Evolutionary conservation across 1,140 invertebrate genomes (phyloP), one percentile per base, ranked within the genome.

Genomic region (Rhagoletis pomonella): DNA sequence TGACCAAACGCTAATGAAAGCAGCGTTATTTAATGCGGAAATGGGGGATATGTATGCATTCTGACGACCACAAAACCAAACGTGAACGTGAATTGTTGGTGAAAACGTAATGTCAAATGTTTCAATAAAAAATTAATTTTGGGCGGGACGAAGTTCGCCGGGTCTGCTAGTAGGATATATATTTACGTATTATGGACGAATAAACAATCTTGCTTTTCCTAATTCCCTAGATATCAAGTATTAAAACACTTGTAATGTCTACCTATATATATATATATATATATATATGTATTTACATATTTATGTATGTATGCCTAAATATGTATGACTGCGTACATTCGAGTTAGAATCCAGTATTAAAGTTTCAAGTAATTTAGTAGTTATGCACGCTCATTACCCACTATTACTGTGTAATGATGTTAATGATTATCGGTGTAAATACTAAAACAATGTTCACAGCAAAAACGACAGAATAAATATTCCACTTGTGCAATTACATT

Each of bases 391-490:
- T 7, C 73, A 81, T 81, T 81, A 81, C 47, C 50, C 44, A 19
- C 73, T 55, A 81, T 81, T 81, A 55, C 73, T 29, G 44, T 81
- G 47, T 81, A 81, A 81, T 81, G 9, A 55, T 47, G 47, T 55
- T 81, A 81, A 81, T 81, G 73, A 81, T 50, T 47, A 81, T 81
- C 47, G 47, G n/a, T 19, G 14, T 81, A 81, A 81, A 81, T 81
- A 55, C 19, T 42, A 9, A 10, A 69, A 69, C 39, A 9, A 44
- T 19, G 44, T 4, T 2, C 44, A 73, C 17, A 44, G 44, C 47
- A 73, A 73, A 17, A 4, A 5, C 42, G 12, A 17, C 17, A 42
- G n/a, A 81, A 81, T 62, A 81, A 81, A 58, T 81, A n/a, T 29
- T 55, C 14, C n/a, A 10, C 47, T 81, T 81, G 19, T 58, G 73